phyloP scores from a whole-genome alignment of 2,888 invertebrate genomes.

The Rhamphomyia laevipes region DNA sequence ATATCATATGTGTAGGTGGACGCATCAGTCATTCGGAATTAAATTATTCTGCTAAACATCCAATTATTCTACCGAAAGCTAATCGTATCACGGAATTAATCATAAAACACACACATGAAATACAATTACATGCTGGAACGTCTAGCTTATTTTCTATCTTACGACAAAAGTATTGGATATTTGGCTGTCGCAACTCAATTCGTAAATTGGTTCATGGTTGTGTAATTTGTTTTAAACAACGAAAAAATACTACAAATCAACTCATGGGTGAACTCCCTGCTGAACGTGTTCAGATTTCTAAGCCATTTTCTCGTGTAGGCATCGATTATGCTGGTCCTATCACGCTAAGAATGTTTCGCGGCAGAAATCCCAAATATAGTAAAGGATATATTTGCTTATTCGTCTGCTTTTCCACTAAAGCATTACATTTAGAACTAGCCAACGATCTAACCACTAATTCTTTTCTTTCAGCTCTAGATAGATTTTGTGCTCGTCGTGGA shows the following conservation, averaged over 20 bases:
- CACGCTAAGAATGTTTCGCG: conserved; percentile 4
- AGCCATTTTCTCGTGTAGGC: conserved; percentile 1
- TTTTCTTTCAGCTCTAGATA: neutral
- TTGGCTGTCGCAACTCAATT: too few relatives aligned
- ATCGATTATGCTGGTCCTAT: conserved; percentile 10
- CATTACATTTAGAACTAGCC: neutral
- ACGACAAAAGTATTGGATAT: neutral
- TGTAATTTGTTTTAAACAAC: conserved; percentile 1
- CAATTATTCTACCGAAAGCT: too few relatives aligned
- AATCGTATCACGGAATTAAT: too few relatives aligned
- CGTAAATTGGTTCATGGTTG: neutral
- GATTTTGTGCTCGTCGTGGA: neutral
- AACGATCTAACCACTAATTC: neutral
- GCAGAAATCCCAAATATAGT: too few relatives aligned
- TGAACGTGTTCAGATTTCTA: neutral
- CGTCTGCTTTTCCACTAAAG: neutral
- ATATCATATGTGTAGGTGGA: too few relatives aligned
- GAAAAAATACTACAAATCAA: neutral
- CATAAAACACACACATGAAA: too few relatives aligned
- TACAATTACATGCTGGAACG: too few relatives aligned
- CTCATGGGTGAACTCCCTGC: conserved; percentile 2
- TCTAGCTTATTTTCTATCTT: neutral
- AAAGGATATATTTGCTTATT: neutral
- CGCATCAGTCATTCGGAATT: too few relatives aligned
- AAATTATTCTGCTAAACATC: too few relatives aligned